Base-by-base conservation (phyloP, 2,113 vertebrate species). In the Neotragus pygmaeus region DNA sequence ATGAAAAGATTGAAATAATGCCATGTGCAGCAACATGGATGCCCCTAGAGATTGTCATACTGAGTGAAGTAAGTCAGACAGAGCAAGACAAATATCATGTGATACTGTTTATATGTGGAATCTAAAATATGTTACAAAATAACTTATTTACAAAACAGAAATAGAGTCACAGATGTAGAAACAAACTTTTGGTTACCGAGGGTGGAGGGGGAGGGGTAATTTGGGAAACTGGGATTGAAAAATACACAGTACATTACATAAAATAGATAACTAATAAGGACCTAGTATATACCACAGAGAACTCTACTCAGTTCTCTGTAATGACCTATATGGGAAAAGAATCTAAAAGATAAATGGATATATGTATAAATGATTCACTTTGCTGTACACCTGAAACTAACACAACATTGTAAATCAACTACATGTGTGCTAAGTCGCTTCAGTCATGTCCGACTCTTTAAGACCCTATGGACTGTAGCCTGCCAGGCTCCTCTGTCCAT, bases 361-460 rank as follows among this genome's bases (percentile, higher is more conserved):
- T 30, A 78, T 49, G 75, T 78, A 33, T 49, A 78, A 49, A 17
- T 78, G 27, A 78, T 30, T 78, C 27, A 49, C 45, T 78, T 78
- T 49, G 45, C 16, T 33, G 28, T 30, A 78, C 8, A 19, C 27
- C 27, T 30, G 45, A 49, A 78, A 78, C 28, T 6, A 49, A 78
- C 28, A 30, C 43, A 47, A 30, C 28, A 11, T 49, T 49, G 15
- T 49, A 78, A 47, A 78, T 30, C 27, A 78, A 33, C 27, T 78
- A 21, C 66, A 39, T 39, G 66, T 39, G 66, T 73, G 66, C 66
- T 73, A 73, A 70, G n/a, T 11, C 0, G 5, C 66, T 73, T 73
- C 66, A 23, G n/a, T 73, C n/a, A 0, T 39, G 66, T 23, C n/a
- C 0, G 2, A 12, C n/a, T 39, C n/a, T 70, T 23, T 39, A 10